Evolutionary conservation across 2,888 invertebrate genomes (phyloP).

Genomic region (Noctuana brunneofusca): DNA sequence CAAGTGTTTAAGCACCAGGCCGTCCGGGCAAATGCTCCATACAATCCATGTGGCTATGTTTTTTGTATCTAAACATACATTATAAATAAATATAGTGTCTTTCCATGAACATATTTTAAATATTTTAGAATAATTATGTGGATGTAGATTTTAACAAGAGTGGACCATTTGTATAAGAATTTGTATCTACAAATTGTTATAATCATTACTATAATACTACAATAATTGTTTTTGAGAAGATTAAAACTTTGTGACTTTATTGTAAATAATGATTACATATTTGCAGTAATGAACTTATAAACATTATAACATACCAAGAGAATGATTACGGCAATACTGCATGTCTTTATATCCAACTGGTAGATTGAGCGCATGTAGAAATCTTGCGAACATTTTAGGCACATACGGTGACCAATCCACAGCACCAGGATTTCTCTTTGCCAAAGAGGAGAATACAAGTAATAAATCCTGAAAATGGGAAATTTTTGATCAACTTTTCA

Average conservation of each 20-base stretch:
- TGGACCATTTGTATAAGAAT: too few species aligned
- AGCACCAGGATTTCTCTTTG: constrained; percentile 89
- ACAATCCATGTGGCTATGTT: constrained; percentile 84
- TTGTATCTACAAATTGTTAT: too few species aligned
- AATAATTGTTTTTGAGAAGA: too few species aligned
- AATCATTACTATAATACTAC: too few species aligned
- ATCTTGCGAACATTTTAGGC: constrained; percentile 89
- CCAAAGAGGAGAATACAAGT: constrained; percentile 88
- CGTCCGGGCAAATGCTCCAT: constrained; percentile 85
- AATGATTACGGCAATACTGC: constrained; percentile 80
- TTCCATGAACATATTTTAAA: too few species aligned
- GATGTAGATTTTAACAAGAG: too few species aligned
- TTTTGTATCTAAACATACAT: constrained; percentile 60
- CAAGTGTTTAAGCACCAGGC: constrained; percentile 87
- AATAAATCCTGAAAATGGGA: constrained; percentile 84
- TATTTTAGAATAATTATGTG: too few species aligned
- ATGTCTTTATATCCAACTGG: constrained; percentile 90
- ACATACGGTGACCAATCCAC: constrained; percentile 94
- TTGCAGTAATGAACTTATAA: neutral
- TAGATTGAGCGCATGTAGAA: constrained; percentile 88
- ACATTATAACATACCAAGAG: constrained; percentile 61
- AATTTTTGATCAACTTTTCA: neutral
- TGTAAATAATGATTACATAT: too few species aligned
- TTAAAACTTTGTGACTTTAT: too few species aligned
- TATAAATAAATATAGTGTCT: neutral